A percentile compares a stretch with the other conserved stretches of the same genome.
Conservation (phyloP, 2,797 vertebrate genomes). For the Antennarius maculatus region DNA sequence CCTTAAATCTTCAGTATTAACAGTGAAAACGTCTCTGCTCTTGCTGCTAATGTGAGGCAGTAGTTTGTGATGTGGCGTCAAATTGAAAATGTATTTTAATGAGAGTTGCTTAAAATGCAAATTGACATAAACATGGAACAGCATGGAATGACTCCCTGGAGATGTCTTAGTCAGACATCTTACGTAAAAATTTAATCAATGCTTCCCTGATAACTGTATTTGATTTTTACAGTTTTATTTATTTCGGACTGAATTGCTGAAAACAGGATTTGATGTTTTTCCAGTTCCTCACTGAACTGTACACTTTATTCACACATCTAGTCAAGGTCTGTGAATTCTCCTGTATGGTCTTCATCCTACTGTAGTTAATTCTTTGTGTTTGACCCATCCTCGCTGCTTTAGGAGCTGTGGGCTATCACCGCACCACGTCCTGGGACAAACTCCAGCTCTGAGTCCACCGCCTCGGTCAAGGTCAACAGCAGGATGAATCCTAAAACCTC, state of each 20-base stretch:
- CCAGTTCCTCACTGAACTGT: background rate
- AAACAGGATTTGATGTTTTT: background rate
- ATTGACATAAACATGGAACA: no score
- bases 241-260: background rate
- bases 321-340: background rate
- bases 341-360: background rate
- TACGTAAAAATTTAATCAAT: background rate
- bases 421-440: slow-evolving; percentile 65
- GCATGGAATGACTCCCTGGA: background rate
- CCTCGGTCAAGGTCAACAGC: slow-evolving; percentile 51
- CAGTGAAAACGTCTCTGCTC: no score
- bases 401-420: slow-evolving; percentile 75
- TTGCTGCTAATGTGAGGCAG: no score
- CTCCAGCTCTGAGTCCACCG: slow-evolving; percentile 56
- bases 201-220: background rate
- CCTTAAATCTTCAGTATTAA: no score
- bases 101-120: no score
- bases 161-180: background rate
- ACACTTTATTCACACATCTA: background rate
- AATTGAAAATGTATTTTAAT: background rate
- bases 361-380: slow-evolving; percentile 27
- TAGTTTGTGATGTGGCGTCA: no score
- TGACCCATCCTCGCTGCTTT: slow-evolving; percentile 29
- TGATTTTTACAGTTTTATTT: background rate
- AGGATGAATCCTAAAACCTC: slow-evolving; percentile 61